A percentile compares a stretch with the other conserved stretches of the same genome.
phyloP scores from a whole-genome alignment of 2,797 vertebrate species.

The Molothrus ater region DNA sequence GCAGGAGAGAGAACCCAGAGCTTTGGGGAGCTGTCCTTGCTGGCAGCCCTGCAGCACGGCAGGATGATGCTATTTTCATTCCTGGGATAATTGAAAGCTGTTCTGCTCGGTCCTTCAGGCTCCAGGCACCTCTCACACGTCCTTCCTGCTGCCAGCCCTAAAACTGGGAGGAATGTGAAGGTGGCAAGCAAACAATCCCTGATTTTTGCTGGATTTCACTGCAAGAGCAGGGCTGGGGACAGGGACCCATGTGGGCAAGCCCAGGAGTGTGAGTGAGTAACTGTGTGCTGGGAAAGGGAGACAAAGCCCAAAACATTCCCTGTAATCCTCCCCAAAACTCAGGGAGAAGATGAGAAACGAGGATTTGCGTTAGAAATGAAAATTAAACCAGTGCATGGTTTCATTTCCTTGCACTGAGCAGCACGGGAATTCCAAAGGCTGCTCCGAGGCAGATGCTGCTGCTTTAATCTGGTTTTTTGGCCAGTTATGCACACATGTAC shows the following conservation, averaged over 20 bases:
- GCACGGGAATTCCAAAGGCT: constrained; percentile 9
- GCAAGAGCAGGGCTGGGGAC: background rate
- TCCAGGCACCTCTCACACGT: background rate
- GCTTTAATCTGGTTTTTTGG: constrained; percentile 42
- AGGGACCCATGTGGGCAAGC: rapidly evolving
- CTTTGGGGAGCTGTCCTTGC: background rate
- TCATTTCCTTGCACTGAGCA: background rate
- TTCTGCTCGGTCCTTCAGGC: background rate
- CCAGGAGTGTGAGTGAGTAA: rapidly evolving
- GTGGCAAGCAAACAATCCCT: background rate
- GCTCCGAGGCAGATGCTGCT: constrained; percentile 40
- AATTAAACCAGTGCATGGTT: background rate
- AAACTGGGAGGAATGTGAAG: background rate
- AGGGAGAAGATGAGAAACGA: background rate
- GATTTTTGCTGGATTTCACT: background rate
- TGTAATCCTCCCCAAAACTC: background rate
- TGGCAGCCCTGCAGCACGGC: background rate
- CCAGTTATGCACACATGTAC: background rate
- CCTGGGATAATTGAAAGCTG: background rate
- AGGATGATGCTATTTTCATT: background rate
- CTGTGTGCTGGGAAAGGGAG: background rate
- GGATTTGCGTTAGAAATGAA: background rate
- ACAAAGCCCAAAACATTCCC: background rate
- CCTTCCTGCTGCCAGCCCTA: background rate
- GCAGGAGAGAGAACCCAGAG: background rate